Conservation (phyloP, 2,888 invertebrate genomes). For the Campoplex capitator region DNA sequence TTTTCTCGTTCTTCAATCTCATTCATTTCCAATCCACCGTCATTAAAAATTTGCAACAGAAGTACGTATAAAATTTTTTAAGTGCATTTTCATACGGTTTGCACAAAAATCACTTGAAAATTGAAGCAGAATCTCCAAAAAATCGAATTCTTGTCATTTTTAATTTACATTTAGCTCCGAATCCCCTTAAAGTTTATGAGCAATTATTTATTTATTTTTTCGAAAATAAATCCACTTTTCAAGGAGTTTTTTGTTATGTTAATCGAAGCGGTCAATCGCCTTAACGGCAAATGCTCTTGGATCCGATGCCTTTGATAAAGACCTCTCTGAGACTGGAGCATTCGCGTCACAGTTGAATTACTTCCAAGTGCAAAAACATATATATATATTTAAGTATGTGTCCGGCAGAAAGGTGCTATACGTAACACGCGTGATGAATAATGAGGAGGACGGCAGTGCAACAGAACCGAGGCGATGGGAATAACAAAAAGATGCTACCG, state of each 20-base stretch:
- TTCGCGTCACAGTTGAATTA: slow-evolving; percentile 50
- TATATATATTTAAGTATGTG: neutral
- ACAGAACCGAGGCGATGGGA: slow-evolving; percentile 19
- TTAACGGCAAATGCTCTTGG: slow-evolving; percentile 53
- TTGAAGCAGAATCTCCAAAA: neutral
- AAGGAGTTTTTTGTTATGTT: neutral
- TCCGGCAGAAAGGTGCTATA: slow-evolving; percentile 29
- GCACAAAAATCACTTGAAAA: neutral
- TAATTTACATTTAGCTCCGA: neutral
- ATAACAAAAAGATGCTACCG: neutral
- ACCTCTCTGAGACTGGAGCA: slow-evolving; percentile 30
- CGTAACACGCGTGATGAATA: slow-evolving; percentile 65
- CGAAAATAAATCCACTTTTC: neutral
- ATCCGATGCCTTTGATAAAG: slow-evolving; percentile 27
- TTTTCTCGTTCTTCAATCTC: neutral
- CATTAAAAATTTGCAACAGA: neutral
- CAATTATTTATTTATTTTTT: neutral
- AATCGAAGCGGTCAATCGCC: neutral
- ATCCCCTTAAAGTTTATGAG: neutral
- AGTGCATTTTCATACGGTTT: neutral
- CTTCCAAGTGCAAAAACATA: slow-evolving; percentile 52
- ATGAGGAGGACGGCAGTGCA: slow-evolving; percentile 52
- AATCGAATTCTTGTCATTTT: neutral
- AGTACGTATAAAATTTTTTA: neutral
- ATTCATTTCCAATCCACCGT: neutral